These are phyloP conservation scores for Anthophora plumipes DNA, from an alignment of 2,888 invertebrate species.

Conservation along the genomic window DNA sequence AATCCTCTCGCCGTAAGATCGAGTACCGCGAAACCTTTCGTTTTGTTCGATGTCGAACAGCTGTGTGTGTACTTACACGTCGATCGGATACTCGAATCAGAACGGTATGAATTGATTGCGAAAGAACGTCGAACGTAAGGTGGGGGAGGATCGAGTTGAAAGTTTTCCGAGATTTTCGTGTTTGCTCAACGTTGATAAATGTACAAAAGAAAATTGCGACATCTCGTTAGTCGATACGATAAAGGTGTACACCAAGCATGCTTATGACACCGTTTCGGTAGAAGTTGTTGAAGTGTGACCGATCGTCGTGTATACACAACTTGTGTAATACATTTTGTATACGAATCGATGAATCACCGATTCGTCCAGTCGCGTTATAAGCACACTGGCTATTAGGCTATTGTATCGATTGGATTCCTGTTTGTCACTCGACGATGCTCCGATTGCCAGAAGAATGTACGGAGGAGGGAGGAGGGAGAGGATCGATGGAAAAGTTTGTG, in stretches of 20 bases:
- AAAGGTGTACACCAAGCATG: slow-evolving; percentile 7
- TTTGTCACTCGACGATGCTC: slow-evolving; percentile 22
- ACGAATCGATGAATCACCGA: slow-evolving; percentile 38
- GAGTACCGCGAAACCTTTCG: background rate
- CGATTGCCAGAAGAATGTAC: slow-evolving; percentile 12
- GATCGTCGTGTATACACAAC: background rate
- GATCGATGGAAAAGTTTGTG: slow-evolving; percentile 26
- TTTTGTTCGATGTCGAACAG: background rate
- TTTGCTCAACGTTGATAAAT: slow-evolving; percentile 10
- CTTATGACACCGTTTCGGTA: background rate
- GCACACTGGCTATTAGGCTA: slow-evolving; percentile 18
- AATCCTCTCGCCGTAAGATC: background rate
- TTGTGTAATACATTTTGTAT: background rate
- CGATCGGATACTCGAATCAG: background rate
- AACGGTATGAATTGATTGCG: background rate
- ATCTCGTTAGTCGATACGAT: background rate
- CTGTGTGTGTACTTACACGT: background rate
- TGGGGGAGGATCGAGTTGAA: background rate
- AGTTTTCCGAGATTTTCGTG: background rate
- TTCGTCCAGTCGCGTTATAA: slow-evolving; percentile 16
- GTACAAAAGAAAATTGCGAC: slow-evolving; percentile 8
- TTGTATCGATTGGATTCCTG: slow-evolving; percentile 36
- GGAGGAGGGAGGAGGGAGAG: too few species aligned
- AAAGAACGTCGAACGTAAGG: background rate
- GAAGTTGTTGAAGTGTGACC: background rate